Conservation (phyloP, 2,113 vertebrate genomes). For the Cricetomys ansorgei region DNA sequence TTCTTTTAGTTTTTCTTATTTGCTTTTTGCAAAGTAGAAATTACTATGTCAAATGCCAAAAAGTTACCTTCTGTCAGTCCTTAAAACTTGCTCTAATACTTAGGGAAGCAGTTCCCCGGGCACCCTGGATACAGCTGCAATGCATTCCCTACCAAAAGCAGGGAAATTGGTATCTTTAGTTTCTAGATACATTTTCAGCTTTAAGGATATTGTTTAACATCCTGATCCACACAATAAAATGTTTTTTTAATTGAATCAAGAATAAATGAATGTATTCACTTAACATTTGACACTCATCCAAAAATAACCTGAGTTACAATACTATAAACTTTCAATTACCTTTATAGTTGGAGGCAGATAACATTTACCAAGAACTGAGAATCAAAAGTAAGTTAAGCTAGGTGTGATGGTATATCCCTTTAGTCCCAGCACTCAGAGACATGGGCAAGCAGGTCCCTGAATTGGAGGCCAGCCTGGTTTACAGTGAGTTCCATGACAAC, state of each 20-base stretch:
- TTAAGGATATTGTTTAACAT: not conserved
- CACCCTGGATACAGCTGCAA: not conserved
- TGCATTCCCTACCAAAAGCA: not conserved
- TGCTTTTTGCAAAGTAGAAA: not conserved
- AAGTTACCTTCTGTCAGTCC: not conserved
- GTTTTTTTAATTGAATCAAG: slow-evolving; percentile 21
- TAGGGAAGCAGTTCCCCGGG: not conserved
- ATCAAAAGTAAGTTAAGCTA: slow-evolving; percentile 65
- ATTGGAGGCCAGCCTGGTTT: not conserved
- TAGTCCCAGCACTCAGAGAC: not conserved
- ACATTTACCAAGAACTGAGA: slow-evolving; percentile 68
- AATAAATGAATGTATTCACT: slow-evolving; percentile 44
- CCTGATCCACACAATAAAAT: not conserved
- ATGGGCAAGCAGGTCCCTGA: not conserved
- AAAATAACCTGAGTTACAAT: slow-evolving; percentile 64
- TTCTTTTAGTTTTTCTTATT: not conserved
- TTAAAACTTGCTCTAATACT: not conserved
- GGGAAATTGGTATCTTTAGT: not conserved
- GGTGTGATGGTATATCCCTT: not conserved
- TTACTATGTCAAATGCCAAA: not conserved
- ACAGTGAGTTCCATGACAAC: not conserved
- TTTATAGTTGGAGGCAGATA: slow-evolving; percentile 58
- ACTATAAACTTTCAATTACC: slow-evolving; percentile 62
- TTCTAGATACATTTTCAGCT: not conserved
- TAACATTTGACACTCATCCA: slow-evolving; percentile 46